Base-by-base conservation (phyloP, 2,113 vertebrate genomes). In the Erpornis zantholeuca region DNA sequence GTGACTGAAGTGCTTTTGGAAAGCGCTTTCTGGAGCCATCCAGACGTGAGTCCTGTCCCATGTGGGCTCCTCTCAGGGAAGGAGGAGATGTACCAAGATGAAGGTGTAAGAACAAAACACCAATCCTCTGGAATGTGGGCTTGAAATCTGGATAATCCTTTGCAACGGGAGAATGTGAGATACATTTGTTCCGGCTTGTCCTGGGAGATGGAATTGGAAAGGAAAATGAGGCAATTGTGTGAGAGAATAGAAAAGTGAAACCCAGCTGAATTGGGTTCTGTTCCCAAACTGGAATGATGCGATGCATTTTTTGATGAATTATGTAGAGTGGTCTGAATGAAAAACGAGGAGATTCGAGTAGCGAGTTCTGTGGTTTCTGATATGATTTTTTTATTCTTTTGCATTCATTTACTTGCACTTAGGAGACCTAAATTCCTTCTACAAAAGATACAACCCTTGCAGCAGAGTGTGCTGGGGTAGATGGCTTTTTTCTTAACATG, bases 71-170 rank as follows among this genome's bases (percentile, higher is more conserved):
- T 40, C 66, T 84, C n/a, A 38, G 61, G 36, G 49, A 71, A 53
- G 47, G 71, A 89, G 54, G n/a, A n/a, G n/a, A n/a, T n/a, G n/a
- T n/a, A n/a, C n/a, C 40, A 27, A 52, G 52, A 73, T 59, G 76
- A 92, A 92, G 69, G 44, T 77, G 12, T 52, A 68, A 81, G 54
- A 59, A 38, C 14, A 20, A 84, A 86, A 45, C 29, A 57, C 31
- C 45, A 42, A 14, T 57, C 25, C 20, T 82, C 22, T 92, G 91
- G 33, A 77, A 75, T 27, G 44, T 42, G 45, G 75, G 40, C 81
- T 92, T 90, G 80, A 81, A 95, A 63, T 93, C 54, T 54, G 73
- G 65, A n/a, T 94, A 88, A 53, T 87, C 78, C 86, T 87, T 68
- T 85, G 57, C 77, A 76, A 15, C 7, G 13, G 65, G 57, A 91